Base-by-base conservation (phyloP, 1,140 invertebrate genomes). In the Laodelphax striatellus region DNA sequence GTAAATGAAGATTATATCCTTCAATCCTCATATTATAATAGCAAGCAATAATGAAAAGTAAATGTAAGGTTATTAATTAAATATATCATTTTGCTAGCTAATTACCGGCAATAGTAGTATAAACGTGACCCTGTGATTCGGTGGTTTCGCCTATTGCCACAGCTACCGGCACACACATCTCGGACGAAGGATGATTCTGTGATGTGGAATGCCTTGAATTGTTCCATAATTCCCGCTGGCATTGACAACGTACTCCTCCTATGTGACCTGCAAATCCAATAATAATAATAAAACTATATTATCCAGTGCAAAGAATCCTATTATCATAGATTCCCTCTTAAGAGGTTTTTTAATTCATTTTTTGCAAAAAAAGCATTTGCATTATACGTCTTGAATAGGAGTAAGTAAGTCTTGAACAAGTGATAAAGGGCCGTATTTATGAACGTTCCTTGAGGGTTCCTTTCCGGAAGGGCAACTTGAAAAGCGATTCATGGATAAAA, bases 101-200 rank as follows among this genome's bases (percentile, higher is more conserved):
- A 41, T 57, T 52, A 67, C 66, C 64, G 31, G 66, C 66, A 58
- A 70, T 65, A 13, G 69, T 63, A 8, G 66, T 65, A 60, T 70
- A 70, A 57, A 70, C 67, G 58, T 67, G 63, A 28, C 59, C 62
- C 38, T 65, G 62, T 14, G 63, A 62, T 56, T 67, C 66, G 6
- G 63, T 56, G 21, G 68, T 67, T 55, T 66, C 65, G 28, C 62
- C 66, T 43, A 63, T 58, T 16, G 54, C 63, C n/a, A 64, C 65
- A 13, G 58, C 63, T 31, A 65, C 65, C 24, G 24, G 24, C 2
- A 28, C 24, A 64, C 62, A 69, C 58, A 65, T 65, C 55, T 65
- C 63, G 54, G 62, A 61, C 53, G 58, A 61, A 16, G 55, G 60
- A 31, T 19, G 52, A 55, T 34, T 10, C 53, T 56, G 58, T 11